Conservation (phyloP, 2,888 invertebrate species). For the Epinotia demarniana region DNA sequence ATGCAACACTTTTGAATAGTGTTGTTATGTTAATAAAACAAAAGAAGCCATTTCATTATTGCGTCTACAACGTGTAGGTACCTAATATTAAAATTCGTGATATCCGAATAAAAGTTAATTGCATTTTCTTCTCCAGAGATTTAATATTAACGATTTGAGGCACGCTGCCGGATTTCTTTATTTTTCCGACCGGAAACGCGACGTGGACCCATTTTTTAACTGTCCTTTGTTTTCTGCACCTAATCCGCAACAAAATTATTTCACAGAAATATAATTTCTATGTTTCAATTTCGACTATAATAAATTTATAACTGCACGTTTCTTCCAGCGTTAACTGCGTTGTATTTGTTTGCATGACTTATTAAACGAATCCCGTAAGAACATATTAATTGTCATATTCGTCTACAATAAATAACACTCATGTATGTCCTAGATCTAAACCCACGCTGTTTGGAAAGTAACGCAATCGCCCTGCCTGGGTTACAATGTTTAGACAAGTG, state of each 20-base stretch:
- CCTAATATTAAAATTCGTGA: conserved; percentile 37
- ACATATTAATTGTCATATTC: too few species aligned
- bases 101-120: conserved; percentile 38
- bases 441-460: too few species aligned
- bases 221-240: conserved; percentile 14
- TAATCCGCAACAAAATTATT: conserved; percentile 1
- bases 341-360: too few species aligned
- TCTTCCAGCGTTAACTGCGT: not conserved
- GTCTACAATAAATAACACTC: too few species aligned
- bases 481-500: not conserved
- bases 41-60: conserved; percentile 24
- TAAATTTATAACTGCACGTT: not conserved
- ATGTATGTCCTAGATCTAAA: too few species aligned
- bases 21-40: not conserved
- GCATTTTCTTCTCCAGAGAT: conserved; percentile 43
- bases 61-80: conserved; percentile 3
- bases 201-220: conserved; percentile 25
- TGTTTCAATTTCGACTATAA: not conserved
- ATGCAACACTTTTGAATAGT: not conserved
- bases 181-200: conserved; percentile 33
- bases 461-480: too few species aligned
- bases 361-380: too few species aligned
- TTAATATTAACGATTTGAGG: conserved; percentile 43
- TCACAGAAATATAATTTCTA: not conserved
- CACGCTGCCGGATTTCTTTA: conserved; percentile 37